Evolutionary conservation across 1,140 invertebrate genomes (phyloP).

Genomic region (Gryon sp.): DNA sequence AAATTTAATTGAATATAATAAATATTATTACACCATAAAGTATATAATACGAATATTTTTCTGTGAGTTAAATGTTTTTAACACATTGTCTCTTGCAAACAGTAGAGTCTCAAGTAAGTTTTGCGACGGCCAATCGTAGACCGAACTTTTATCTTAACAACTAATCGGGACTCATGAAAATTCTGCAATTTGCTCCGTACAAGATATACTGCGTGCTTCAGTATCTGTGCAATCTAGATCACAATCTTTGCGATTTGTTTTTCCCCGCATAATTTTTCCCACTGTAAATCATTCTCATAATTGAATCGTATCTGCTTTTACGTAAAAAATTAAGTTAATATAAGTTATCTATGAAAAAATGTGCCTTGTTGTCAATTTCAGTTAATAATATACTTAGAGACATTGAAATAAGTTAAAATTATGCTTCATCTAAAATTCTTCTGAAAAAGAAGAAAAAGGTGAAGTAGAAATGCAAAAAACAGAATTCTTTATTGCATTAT

Average conservation of each 20-base stretch:
- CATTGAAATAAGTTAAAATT: too few relatives aligned
- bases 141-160: slow-evolving; percentile 19
- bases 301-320: slow-evolving; percentile 37
- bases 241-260: slow-evolving; percentile 47
- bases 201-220: slow-evolving; percentile 22
- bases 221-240: slow-evolving; percentile 39
- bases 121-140: slow-evolving; percentile 7
- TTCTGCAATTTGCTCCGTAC: slow-evolving; percentile 47
- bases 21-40: too few relatives aligned
- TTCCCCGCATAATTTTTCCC: slow-evolving; percentile 40
- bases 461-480: too few relatives aligned
- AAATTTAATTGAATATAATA: background rate
- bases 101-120: slow-evolving; percentile 5
- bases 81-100: background rate
- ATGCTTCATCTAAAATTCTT: too few relatives aligned
- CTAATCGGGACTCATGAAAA: slow-evolving; percentile 50
- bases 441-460: too few relatives aligned
- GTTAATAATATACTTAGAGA: too few relatives aligned
- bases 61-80: background rate
- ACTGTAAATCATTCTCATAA: slow-evolving; percentile 51
- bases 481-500: too few relatives aligned
- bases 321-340: slow-evolving; percentile 28
- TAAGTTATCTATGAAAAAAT: background rate
- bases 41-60: background rate
- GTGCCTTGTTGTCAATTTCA: too few relatives aligned